Base-by-base conservation (phyloP, 2,888 invertebrate genomes). In the Horisme vitalbata region DNA sequence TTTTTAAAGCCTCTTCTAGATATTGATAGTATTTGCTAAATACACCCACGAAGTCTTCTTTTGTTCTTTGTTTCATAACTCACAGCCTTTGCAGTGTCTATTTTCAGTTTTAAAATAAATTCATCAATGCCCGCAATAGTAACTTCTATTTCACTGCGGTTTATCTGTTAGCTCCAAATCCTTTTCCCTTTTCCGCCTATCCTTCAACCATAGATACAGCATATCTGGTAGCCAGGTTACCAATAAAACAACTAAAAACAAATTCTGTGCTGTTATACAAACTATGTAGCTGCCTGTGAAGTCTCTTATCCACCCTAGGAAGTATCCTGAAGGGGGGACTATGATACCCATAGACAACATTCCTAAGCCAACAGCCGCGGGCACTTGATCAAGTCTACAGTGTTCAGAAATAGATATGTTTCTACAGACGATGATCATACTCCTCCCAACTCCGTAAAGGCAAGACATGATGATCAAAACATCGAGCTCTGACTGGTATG, bases 261-360 rank as follows among this genome's bases (percentile, higher is more conserved):
- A 55, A 65, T 92, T 92, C 64, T 94, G 92, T 0, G 92, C 90
- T 48, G 94, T 92, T 52, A 94, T 91, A 47, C 93, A 93, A 0
- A 91, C 64, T 1, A 91, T 68, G 63, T 93, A 94, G 55, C 93
- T 94, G 9, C 78, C 83, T 0, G 92, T 92, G 41, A 85, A 90
- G 64, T 95, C 95, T 59, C 94, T 90, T 36, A 94, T 83, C 91
- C 92, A 93, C 11, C 94, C 93, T 63, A 87, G 66, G 79, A 91
- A 77, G 55, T 93, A 93, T 1, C 94, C 94, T 1, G 93, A 68
- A 1, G 92, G 91, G 4, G 94, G 92, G 0, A 94, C 93, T 20
- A 93, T 87, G 1, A 94, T 66, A 2, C 94, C 94, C 85, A 94
- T 94, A 0, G 92, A 89, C 33, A 94, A 86, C 94, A 94, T 94